Conservation (phyloP, 1,140 invertebrate genomes). For the Venustaconcha ellipsiformis region DNA sequence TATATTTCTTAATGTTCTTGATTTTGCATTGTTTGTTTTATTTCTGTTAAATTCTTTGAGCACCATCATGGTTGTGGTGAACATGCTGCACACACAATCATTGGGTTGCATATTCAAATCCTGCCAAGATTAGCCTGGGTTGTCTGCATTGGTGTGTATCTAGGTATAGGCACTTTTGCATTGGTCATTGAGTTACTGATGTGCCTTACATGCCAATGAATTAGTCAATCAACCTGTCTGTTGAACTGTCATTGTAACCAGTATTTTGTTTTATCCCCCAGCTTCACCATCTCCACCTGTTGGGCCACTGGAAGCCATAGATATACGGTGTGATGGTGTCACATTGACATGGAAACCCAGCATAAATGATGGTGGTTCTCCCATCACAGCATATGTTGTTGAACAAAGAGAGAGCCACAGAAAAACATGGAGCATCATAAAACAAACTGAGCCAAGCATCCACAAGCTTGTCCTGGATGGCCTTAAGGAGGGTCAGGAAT, state of each 20-base stretch:
- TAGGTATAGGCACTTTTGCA: too few species aligned
- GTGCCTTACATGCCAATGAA: too few species aligned
- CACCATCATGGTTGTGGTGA: too few species aligned
- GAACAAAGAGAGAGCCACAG: constrained; percentile 80
- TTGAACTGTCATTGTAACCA: neutral
- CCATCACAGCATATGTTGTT: constrained; percentile 92
- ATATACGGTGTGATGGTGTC: constrained; percentile 68
- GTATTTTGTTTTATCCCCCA: constrained; percentile 28
- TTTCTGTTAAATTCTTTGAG: too few species aligned
- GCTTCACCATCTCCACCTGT: constrained; percentile 75
- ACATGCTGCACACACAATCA: too few species aligned
- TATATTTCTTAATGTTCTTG: too few species aligned
- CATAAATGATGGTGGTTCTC: constrained; percentile 88
- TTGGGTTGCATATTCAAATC: too few species aligned
- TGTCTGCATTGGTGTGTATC: too few species aligned
- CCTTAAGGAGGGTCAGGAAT: constrained; percentile 90
- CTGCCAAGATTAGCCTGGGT: too few species aligned
- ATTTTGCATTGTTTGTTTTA: too few species aligned
- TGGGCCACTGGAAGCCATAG: constrained; percentile 69
- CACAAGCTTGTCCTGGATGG: constrained; percentile 43
- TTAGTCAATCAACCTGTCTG: too few species aligned
- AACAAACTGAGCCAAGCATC: constrained; percentile 43
- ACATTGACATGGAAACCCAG: constrained; percentile 76
- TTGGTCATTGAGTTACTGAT: too few species aligned
- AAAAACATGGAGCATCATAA: constrained; percentile 49